Base-by-base conservation (phyloP, 2,888 invertebrate species). In the Athripsodes cinereus region DNA sequence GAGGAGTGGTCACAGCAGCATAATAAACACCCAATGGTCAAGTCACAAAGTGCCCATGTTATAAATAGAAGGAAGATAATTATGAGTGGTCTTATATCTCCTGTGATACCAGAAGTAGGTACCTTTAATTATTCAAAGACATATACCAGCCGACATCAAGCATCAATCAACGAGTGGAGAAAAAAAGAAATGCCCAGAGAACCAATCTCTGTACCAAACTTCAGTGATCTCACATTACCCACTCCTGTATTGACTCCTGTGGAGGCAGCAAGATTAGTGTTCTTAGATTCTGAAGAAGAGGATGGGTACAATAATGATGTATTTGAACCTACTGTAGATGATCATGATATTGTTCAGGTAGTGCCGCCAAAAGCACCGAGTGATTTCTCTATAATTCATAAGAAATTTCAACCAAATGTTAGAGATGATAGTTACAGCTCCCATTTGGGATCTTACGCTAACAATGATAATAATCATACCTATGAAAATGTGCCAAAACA, bases 201-300 rank as follows among this genome's bases (percentile, higher is more conserved):
- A 66, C 87, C 86, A 1, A 81, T 85, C 51, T 88, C 88, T 2
- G 88, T 88, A 66, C 88, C 88, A 64, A 88, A 88, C 70, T 87
- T 88, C 69, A 79, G 81, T 2, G 83, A 83, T 57, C 74, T 87
- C 65, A 79, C 81, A 2, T 71, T 84, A 40, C 83, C 84, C 31
- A 83, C 85, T 2, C 85, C 85, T 8, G 83, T 81, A 19, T 72
- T 86, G 51, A 85, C 87, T 0, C 86, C 87, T 0, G 80, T 83
- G 13, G 86, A 86, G 69, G 85, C 85, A 2, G 75, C 87, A 0
- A 79, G 84, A 65, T 74, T 88, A 11, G 87, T 87, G 1, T 87
- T 85, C 69, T 73, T 88, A 44, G 86, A 86, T 67, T 85, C 85
- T 1, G 87, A 87, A 64, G 85, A 86, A 61, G 86, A 85, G 65